Base-by-base conservation (phyloP, 2,113 vertebrate genomes). In the Gopherus evgoodei region DNA sequence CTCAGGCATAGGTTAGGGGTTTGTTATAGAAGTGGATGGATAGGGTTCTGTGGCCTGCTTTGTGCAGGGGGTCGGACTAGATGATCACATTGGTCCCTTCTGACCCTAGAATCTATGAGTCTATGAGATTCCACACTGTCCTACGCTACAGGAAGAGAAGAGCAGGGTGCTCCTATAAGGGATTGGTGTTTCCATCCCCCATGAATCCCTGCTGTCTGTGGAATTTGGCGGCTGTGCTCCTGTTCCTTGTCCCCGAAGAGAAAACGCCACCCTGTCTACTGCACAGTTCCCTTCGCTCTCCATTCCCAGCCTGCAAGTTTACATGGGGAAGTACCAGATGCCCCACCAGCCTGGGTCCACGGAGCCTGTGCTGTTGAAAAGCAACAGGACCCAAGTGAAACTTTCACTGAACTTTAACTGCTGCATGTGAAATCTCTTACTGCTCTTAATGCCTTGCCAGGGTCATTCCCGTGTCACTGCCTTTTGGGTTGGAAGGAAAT, bases 391-490 rank as follows among this genome's bases (percentile, higher is more conserved):
- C 42, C 49, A 59, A n/a, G 81, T 53, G 57, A 72, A 22, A 69
- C 62, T n/a, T 69, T 69, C 8, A n/a, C 35, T 91, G 91, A 50
- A 79, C 65, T 92, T 91, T 92, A 57, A 91, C 57, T 87, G 90
- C 80, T 92, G 94, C 90, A 92, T 89, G 88, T 95, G 96, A 97
- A 97, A 96, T 94, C 81, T 94, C 93, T 83, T 7, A 7, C 83
- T 93, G 89, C 89, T 97, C 97, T 95, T 95, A 95, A 95, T 97
- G 96, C 91, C 86, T 90, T 93, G 92, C 94, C 93, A 0, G 53
- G 97, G 96, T 98, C 97, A 97, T 94, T 97, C 81, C 90, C 93
- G 95, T 98, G 96, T 97, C 96, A 97, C 87, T 97, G 95, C 91
- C 84, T 96, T 94, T 83, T 92, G 93, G 95, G 96, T 94, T 97